Evolutionary conservation across 2,797 vertebrate species (phyloP), one percentile per base, ranked within the genome.

Genomic region (Botia kubotai): DNA sequence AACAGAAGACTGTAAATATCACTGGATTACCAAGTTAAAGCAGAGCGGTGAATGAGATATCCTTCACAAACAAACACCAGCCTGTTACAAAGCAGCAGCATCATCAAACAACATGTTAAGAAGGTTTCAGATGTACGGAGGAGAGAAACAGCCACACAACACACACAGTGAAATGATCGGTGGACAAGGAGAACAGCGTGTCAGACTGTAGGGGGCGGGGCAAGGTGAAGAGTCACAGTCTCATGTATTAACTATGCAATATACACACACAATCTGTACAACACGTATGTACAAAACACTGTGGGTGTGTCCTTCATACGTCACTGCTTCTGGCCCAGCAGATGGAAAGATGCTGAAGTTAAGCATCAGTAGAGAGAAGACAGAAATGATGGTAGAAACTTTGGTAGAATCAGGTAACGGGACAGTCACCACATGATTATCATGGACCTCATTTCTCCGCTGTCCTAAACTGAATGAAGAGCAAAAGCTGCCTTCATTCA

Each of bases 231-330:
- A 71, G 33, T 75, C 33, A 53, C 71, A 62, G 50, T 70, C 82
- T 48, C 1, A 43, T 58, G 72, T 78, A 67, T 80, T 79, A 84
- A 83, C 65, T 62, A 79, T 8, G 78, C 81, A 67, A 83, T 86
- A 86, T 84, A 79, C 85, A 87, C 82, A 83, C 72, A 83, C 83
- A 76, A 69, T 81, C 75, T 81, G 79, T 86, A 74, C 80, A 84
- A 82, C 50, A 68, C 83, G 86, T 84, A 67, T 86, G 4, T 4
- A 82, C 84, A 86, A 87, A 72, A 78, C 39, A 83, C 77, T 79
- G 80, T 16, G 62, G 70, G 55, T 62, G 72, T 17, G 68, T 46
- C 85, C 82, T 86, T 86, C 87, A 85, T 79, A 53, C 39, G 58
- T 84, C 52, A 66, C 55, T 33, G 58, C 75, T 60, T 80, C 77